Evolutionary conservation across 1,140 invertebrate genomes (phyloP).

Genomic region (Drosophila miranda): DNA sequence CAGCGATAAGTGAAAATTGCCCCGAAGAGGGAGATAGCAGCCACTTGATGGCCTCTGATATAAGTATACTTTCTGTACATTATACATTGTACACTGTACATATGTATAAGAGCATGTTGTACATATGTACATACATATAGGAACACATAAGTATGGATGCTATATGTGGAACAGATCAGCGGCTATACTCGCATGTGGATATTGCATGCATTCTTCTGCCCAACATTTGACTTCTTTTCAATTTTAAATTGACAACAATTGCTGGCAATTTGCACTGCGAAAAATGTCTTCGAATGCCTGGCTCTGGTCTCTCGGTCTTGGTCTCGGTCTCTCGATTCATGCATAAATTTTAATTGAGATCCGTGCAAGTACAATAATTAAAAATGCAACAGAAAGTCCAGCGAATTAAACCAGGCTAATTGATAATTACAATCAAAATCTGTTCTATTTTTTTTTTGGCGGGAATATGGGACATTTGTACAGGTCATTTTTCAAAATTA

Average conservation of each 20-base stretch:
- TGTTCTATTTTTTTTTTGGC: background rate
- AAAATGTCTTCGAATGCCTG: slow-evolving; percentile 4
- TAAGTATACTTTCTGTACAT: slow-evolving; percentile 11
- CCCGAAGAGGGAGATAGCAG: slow-evolving; percentile 41
- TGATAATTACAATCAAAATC: slow-evolving; percentile 27
- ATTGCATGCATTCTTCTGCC: slow-evolving; percentile 40
- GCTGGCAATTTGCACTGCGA: slow-evolving; percentile 60
- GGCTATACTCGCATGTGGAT: too few species aligned
- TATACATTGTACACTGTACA: slow-evolving; percentile 11
- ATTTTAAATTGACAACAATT: slow-evolving; percentile 80
- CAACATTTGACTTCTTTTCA: slow-evolving; percentile 79
- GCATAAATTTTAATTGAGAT: slow-evolving; percentile 61
- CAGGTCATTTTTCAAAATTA: too few species aligned
- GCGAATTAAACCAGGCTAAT: slow-evolving; percentile 38
- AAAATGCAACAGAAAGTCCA: slow-evolving; percentile 40
- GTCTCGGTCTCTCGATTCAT: slow-evolving; percentile 5
- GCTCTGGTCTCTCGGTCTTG: too few species aligned
- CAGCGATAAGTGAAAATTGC: slow-evolving; percentile 64
- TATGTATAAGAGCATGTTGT: slow-evolving; percentile 6
- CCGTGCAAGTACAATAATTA: slow-evolving; percentile 54
- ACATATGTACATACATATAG: slow-evolving; percentile 1
- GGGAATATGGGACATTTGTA: too few species aligned
- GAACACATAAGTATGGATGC: slow-evolving; percentile 7
- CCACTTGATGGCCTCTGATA: slow-evolving; percentile 3
- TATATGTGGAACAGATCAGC: slow-evolving; percentile 3